Base-by-base conservation (phyloP, 2,113 vertebrate genomes). In the Anolis carolinensis region DNA sequence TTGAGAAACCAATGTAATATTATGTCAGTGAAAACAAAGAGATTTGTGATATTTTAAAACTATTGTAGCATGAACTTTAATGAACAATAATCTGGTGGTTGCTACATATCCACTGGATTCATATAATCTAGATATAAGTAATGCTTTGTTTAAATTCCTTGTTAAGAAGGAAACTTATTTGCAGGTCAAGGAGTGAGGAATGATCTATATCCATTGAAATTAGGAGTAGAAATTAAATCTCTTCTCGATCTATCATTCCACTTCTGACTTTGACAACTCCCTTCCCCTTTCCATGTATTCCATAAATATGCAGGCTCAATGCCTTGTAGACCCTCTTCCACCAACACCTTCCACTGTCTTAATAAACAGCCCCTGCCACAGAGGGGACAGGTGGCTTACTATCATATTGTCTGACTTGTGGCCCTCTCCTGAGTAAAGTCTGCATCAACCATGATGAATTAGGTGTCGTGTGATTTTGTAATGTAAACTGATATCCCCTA, bases 401-500 rank as follows among this genome's bases (percentile, higher is more conserved):
- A 95, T 94, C 95, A 89, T 0, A 83, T 50, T 73, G 83, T 72
- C 74, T 78, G 86, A 70, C 93, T 83, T 86, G 94, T 92, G 90
- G 92, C 93, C 90, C 92, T 96, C 94, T 95, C 94, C 91, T 89
- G 92, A 93, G 93, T 93, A 93, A 93, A 96, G 93, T 94, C 94
- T 80, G 62, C 89, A 86, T 94, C 95, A 95, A 84, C 71, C 62
- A 81, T 95, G 96, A 96, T 96, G 95, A 96, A 96, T 95, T 95
- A 93, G 95, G 94, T 93, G 94, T 94, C 62, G 1, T 92, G 94
- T 92, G 94, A 94, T 92, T 95, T 91, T 94, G 93, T 94, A 96
- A 96, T 94, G 96, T 88, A 95, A 96, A 93, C 94, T 85, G 93
- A 95, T 95, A 95, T 91, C 96, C 94, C 95, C 83, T 78, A 95